Conservation (phyloP, 2,888 invertebrate genomes). For the Lycaena phlaeas region DNA sequence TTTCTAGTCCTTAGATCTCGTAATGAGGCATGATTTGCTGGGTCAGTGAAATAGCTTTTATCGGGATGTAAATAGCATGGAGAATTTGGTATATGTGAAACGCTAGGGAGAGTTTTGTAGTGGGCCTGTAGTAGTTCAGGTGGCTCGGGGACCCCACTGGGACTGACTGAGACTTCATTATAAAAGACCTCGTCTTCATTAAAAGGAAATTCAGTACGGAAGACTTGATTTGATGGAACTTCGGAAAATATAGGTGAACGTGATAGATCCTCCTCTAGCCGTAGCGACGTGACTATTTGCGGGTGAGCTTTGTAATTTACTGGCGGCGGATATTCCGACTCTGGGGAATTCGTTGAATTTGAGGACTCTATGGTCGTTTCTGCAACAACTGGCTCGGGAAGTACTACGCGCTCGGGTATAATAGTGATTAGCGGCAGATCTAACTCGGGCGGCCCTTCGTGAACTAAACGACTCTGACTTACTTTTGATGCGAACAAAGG, state of each 20-base stretch:
- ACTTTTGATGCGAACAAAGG: conserved; percentile 60
- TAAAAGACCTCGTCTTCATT: conserved; percentile 37
- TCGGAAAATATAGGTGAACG: conserved; percentile 42
- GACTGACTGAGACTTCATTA: conserved; percentile 48
- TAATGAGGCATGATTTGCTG: conserved; percentile 34
- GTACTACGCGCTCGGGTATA: conserved; percentile 49
- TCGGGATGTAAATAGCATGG: conserved; percentile 62
- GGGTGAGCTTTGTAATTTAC: conserved; percentile 63
- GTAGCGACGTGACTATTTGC: conserved; percentile 22
- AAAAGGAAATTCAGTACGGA: conserved; percentile 39
- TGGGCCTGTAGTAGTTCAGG: conserved; percentile 62
- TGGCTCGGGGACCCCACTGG: conserved; percentile 43
- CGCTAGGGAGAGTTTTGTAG: conserved; percentile 53
- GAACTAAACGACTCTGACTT: conserved; percentile 44
- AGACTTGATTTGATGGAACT: conserved; percentile 50
- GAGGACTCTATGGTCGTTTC: conserved; percentile 65
- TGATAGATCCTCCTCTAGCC: conserved; percentile 22
- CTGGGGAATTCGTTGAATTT: conserved; percentile 52
- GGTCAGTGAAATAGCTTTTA: conserved; percentile 33
- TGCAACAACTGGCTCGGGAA: conserved; percentile 51
- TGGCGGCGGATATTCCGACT: conserved; percentile 55
- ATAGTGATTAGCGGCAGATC: conserved; percentile 48
- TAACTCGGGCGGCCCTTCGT: conserved; percentile 33
- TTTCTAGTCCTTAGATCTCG: conserved; percentile 46
- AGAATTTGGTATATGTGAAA: conserved; percentile 62